Base-by-base conservation (phyloP, 2,888 invertebrate species). In the Hydrotaea cyrtoneurina region DNA sequence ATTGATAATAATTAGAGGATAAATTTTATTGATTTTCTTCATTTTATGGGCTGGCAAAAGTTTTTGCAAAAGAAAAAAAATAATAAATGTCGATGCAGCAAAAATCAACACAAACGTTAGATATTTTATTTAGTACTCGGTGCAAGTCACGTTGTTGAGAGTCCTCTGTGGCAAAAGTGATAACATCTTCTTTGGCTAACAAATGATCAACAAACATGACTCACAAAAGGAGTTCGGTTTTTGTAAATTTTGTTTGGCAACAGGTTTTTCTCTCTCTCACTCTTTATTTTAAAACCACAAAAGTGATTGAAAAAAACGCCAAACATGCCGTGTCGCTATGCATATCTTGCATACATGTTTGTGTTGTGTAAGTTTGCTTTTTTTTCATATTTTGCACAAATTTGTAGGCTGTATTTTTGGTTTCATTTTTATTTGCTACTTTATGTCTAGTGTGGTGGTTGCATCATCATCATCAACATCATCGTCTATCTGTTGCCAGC, bases 351-450 rank as follows among this genome's bases (percentile, higher is more conserved):
- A 43, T 64, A 19, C 62, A 57, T 69, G 75, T 39, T 26, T 57
- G 21, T 59, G 21, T 59, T 78, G 75, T 59, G 26, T 78, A 69
- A 46, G 59, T 72, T 80, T 55, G 62, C 46, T 62, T 50, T 53
- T 78, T 78, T 39, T 72, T 79, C 43, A 62, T 75, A 50, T 36
- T 64, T 75, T 46, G 43, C 43, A 64, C 43, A 64, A 31, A 71
- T 43, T 57, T 74, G 66, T 80, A 73, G 64, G 64, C 74, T 74
- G 74, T 17, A 43, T 4, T 57, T 39, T 43, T 43, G 43, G 57
- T 57, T 78, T 39, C 31, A 39, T 43, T 78, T 78, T 78, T n/a
- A 36, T 17, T 23, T 57, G 46, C 15, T 26, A 13, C n/a, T 57
- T 59, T 75, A 59, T 59, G n/a, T 36, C n/a, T 31, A 36, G 19